Base-by-base conservation (phyloP, 2,888 invertebrate genomes). In the Allophyes oxyacanthae region DNA sequence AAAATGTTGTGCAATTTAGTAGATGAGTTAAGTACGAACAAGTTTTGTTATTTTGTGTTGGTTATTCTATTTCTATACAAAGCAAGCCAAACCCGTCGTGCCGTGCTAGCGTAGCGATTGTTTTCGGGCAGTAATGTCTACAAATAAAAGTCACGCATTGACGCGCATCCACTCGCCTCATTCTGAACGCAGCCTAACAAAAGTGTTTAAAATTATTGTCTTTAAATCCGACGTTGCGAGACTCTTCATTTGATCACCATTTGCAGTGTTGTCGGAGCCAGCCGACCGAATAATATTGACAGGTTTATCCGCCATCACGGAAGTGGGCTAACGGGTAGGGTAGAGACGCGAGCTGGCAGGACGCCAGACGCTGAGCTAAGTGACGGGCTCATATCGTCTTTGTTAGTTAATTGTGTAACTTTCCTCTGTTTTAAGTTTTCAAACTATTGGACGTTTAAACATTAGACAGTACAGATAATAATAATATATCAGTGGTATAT, bases 381-480 rank as follows among this genome's bases (percentile, higher is more conserved):
- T 50, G 41, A 50, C 13, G 50, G n/a, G n/a, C n/a, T 26, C 9
- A 14, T 50, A 41, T 50, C 38, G 48, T 20, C 50, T 42, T 42
- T 9, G 6, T 28, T 28, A 34, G 34, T 20, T 42, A 34, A 36
- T 34, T 50, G 34, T 42, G 3, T 0, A 9, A 25, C n/a, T 10
- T 37, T 10, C 5, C 11, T 34, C 33, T 36, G 14, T 14, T 6
- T 9, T 40, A 0, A 11, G 9, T 6, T 5, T 26, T 25, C 11
- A 6, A 5, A n/a, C 14, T 8, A 7, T 14, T 4, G 1, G 14
- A 2, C 15, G 10, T 1, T n/a, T 2, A 10, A 14, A 15, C 6
- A 6, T 28, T 28, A 28, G 28, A 28, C 7, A 28, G 28, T 8
- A 6, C 6, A 4, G 20, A 20, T 20, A 20, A 3, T 20, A 20